Evolutionary conservation across 2,888 invertebrate species (phyloP).

Genomic region (Tenthredo livida): DNA sequence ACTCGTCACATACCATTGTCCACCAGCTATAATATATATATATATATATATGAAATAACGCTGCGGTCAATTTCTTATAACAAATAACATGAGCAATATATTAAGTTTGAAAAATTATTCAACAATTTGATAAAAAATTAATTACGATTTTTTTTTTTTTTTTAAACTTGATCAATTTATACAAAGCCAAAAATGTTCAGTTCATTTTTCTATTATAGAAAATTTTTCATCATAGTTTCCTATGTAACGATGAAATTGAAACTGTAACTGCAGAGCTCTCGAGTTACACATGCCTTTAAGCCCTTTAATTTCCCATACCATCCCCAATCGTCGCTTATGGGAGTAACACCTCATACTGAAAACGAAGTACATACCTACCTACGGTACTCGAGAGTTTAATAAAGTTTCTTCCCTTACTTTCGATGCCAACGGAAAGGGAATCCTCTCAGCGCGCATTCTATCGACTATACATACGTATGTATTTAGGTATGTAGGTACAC

Average conservation of each 20-base stretch:
- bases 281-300: neutral
- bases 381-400: constrained; percentile 63
- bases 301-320: neutral
- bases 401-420: constrained; percentile 69
- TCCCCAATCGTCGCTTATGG: neutral
- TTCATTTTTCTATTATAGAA: too few relatives aligned
- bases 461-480: constrained; percentile 26
- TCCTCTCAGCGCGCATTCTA: constrained; percentile 55
- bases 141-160: too few relatives aligned
- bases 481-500: neutral
- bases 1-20: neutral
- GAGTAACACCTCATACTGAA: neutral
- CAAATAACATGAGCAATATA: neutral
- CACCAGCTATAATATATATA: neutral
- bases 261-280: too few relatives aligned
- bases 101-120: neutral
- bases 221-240: too few relatives aligned
- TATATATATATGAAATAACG: neutral
- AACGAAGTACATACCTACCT: neutral
- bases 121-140: neutral
- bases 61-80: neutral
- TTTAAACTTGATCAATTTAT: too few relatives aligned
- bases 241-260: too few relatives aligned
- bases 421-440: constrained; percentile 71
- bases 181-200: too few relatives aligned